phyloP scores from a whole-genome alignment of 2,797 vertebrate species.

The Falco concolor region DNA sequence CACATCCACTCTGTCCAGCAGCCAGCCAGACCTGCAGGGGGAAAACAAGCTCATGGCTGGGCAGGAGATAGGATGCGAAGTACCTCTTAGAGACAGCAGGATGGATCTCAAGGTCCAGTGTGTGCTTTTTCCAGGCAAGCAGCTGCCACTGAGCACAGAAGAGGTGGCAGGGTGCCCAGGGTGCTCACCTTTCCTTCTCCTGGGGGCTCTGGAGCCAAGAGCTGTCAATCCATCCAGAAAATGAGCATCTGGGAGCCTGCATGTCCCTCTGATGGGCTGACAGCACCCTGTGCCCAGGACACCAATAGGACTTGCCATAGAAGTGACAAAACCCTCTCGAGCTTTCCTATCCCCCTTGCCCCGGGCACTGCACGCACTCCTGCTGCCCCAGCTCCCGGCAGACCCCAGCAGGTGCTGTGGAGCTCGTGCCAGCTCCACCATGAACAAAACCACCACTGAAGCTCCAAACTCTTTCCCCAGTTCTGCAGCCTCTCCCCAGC shows the following conservation, averaged over 20 bases:
- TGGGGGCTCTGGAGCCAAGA: not conserved
- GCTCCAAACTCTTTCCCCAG: not conserved
- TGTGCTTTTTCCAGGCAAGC: not conserved
- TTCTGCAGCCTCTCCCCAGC: not conserved
- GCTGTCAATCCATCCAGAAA: not conserved
- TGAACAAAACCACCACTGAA: not conserved
- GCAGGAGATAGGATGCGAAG: not conserved
- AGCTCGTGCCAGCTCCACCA: accelerated
- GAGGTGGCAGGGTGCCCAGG: not conserved
- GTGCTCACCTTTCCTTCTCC: not conserved
- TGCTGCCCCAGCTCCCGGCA: not conserved
- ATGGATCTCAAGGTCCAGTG: not conserved
- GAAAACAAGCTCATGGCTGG: not conserved
- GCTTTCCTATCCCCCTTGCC: not conserved
- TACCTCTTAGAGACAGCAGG: not conserved
- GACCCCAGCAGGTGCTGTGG: not conserved
- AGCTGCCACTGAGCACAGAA: not conserved
- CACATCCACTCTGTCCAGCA: not conserved
- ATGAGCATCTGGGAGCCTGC: not conserved
- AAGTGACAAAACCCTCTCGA: not conserved
- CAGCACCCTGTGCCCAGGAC: not conserved
- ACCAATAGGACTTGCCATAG: not conserved
- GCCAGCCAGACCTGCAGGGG: not conserved
- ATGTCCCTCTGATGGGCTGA: not conserved
- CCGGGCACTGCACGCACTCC: not conserved